These are phyloP conservation scores for Agrochola lota DNA, from an alignment of 2,888 invertebrate genomes.

Conservation along the genomic window DNA sequence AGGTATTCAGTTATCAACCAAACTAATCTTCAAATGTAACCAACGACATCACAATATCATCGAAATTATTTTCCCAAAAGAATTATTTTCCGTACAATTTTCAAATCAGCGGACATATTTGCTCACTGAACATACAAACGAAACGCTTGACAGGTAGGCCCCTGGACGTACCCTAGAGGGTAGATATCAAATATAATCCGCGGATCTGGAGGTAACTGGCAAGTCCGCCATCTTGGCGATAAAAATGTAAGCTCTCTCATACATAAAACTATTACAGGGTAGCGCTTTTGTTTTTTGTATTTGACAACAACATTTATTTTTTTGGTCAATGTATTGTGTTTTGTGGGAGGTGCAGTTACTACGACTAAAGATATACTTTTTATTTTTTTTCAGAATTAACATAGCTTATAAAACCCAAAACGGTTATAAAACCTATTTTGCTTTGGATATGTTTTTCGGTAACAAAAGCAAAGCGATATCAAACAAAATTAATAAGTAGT, in stretches of 20 bases:
- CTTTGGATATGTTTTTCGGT: background rate
- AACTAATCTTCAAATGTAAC: background rate
- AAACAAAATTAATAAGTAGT: background rate
- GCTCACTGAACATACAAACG: slow-evolving; percentile 59
- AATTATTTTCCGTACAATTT: slow-evolving; percentile 7
- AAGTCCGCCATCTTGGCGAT: slow-evolving; percentile 63
- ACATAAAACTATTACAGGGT: slow-evolving; percentile 51
- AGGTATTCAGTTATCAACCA: background rate
- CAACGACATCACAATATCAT: background rate
- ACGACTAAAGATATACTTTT: background rate
- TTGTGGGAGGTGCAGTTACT: background rate
- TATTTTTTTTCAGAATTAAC: background rate
- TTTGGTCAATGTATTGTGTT: slow-evolving; percentile 7
- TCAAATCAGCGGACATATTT: slow-evolving; percentile 46
- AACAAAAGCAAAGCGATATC: background rate
- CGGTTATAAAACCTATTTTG: background rate
- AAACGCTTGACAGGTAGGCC: slow-evolving; percentile 54
- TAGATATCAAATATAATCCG: slow-evolving; percentile 62
- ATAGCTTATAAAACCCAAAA: background rate
- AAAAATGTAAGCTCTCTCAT: slow-evolving; percentile 68
- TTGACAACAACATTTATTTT: slow-evolving; percentile 1
- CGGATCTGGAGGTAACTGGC: slow-evolving; percentile 42
- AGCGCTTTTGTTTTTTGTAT: slow-evolving; percentile 18
- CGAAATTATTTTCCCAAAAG: slow-evolving; percentile 6
- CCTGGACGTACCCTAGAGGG: slow-evolving; percentile 37